Evolutionary conservation across 2,888 invertebrate genomes (phyloP).

Genomic region (Conops quadrifasciatus): DNA sequence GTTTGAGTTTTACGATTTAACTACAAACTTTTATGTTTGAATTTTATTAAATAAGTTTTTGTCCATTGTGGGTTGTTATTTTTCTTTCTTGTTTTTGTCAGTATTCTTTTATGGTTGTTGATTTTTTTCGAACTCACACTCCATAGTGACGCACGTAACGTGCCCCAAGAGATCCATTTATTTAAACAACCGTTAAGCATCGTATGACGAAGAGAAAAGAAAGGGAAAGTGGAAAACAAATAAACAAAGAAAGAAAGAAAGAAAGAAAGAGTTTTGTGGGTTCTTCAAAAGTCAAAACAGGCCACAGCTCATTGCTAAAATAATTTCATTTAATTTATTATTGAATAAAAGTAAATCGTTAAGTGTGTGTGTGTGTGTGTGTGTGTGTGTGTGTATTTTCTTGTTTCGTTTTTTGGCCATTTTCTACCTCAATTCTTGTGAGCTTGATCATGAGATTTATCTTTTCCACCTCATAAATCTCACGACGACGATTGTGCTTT

Average conservation of each 20-base stretch:
- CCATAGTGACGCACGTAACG: slow-evolving; percentile 48
- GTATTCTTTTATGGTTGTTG: slow-evolving; percentile 43
- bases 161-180: slow-evolving; percentile 46
- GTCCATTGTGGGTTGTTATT: neutral
- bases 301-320: neutral
- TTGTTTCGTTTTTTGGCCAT: neutral
- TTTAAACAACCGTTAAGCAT: slow-evolving; percentile 50
- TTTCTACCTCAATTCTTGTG: too few species aligned
- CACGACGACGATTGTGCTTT: neutral
- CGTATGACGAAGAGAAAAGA: slow-evolving; percentile 35
- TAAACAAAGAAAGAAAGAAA: neutral
- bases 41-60: neutral
- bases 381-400: neutral
- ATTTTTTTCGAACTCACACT: slow-evolving; percentile 12
- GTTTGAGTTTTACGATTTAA: neutral
- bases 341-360: neutral
- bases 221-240: neutral
- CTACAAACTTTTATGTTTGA: neutral
- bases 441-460: too few species aligned
- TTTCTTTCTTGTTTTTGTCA: slow-evolving; percentile 31
- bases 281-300: neutral
- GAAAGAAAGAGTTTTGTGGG: neutral
- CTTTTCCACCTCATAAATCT: neutral
- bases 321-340: neutral
- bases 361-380: neutral